Percentiles rank a stretch among this genome's conserved stretches.
Evolutionary conservation across 2,888 invertebrate genomes (phyloP).

Genomic region (Tipula vernalis): DNA sequence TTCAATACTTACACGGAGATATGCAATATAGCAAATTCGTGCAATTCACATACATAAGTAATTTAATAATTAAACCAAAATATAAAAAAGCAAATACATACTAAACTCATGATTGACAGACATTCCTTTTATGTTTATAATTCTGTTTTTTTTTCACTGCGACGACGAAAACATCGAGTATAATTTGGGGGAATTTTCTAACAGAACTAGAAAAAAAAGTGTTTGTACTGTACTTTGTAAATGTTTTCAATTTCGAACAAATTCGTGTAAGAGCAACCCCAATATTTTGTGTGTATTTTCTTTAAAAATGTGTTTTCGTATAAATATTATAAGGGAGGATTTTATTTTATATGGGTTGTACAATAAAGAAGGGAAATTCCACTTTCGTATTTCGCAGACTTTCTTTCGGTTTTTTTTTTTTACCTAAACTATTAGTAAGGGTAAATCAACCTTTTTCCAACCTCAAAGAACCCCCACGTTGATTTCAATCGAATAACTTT

Average conservation of each 20-base stretch:
- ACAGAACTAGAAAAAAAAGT: background rate
- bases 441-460: background rate
- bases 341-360: background rate
- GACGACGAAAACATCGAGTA: background rate
- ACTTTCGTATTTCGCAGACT: background rate
- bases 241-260: background rate
- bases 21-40: background rate
- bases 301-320: background rate
- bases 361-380: background rate
- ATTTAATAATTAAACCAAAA: slow-evolving; percentile 4
- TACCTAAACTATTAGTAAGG: background rate
- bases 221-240: background rate
- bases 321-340: background rate
- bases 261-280: background rate
- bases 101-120: background rate
- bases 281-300: background rate
- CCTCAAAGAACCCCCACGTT: no score
- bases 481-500: no score
- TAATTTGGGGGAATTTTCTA: background rate
- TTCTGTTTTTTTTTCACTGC: background rate
- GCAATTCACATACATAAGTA: background rate
- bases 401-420: background rate
- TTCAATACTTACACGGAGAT: background rate
- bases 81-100: background rate
- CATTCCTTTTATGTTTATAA: background rate